Evolutionary conservation across 2,797 vertebrate genomes (phyloP), one percentile per base, ranked within the genome.

Genomic region (Paramormyrops hopkinsi): DNA sequence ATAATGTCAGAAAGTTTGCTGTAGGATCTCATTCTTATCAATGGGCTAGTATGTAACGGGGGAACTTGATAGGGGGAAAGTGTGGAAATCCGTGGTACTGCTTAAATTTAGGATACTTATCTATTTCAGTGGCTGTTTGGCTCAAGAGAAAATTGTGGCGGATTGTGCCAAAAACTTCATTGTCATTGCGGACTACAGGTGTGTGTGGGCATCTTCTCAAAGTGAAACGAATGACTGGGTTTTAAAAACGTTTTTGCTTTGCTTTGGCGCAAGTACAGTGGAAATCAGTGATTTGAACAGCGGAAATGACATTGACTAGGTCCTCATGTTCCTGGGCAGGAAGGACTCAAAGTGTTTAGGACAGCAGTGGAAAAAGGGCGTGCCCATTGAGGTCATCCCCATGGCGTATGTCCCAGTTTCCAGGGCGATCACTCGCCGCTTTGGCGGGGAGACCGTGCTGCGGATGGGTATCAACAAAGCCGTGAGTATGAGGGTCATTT

Each of bases 121-220:
- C 33, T 59, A 7, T 22, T 53, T 76, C 12, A 99, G 99, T 37
- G 99, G 98, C 92, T 99, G 99, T 91, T 94, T 99, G 93, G 97
- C 98, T 0, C 99, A 99, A 94, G 99, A 99, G 96, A 99, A 99
- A 95, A 99, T 99, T 0, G 97, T 99, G 14, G 98, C 98, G 11
- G 96, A 97, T 90, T 99, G 97, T 92, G 97, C 98, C 3, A 99
- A 97, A 90, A 96, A 95, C 89, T 99, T 99, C 89, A 94, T 99
- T 0, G 97, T 99, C 89, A 97, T 99, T 37, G 99, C 99, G 0
- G 99, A 99, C 93, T 99, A 96, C 95, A 98, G 98, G 99, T 99
- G 91, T 89, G 93, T 91, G 1, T 91, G 7, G 25, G 3, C 9
- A 4, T 29, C 62, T 69, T 69, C 62, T 29, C 25, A 4, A 69